Evolutionary conservation across 2,797 vertebrate genomes (phyloP), one percentile per base, ranked within the genome.

Genomic region (Molothrus ater): DNA sequence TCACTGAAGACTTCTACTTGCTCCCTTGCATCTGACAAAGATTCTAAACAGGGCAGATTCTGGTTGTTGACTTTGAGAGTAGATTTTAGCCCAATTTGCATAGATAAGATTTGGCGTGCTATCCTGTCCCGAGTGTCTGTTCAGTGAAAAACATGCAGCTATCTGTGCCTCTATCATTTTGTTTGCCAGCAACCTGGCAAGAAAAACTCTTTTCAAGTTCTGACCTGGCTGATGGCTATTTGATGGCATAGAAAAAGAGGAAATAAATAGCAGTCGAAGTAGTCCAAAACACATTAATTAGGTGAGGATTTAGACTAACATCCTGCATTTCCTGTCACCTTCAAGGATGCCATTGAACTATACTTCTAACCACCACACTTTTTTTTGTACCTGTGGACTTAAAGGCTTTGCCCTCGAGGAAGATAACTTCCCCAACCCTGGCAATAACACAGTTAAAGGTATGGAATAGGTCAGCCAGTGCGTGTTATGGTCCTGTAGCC

Each of bases 21-120:
- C 72, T 96, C 63, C 45, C 50, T 93, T 53, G 70, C 17, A 88
- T 92, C 92, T 94, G 82, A 94, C 88, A 89, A 96, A 71, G 87
- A 87, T 86, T 95, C 83, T 93, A 80, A 94, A 72, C 80, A 89
- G 86, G 65, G 50, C 74, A 86, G 53, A 88, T 75, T 95, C 82
- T 95, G 91, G 92, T 88, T 84, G 79, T 91, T 74, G 91, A 92
- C 68, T 94, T 81, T 88, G 59, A 81, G 84, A 90, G 47, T 93
- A 88, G 88, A 86, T 93, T 96, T 94, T 97, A 96, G 94, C 75
- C 94, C 57, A 68, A 74, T 96, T 96, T 96, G 89, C 96, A 84
- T 74, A 82, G 91, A 91, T 88, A 78, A 75, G 82, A 61, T 87
- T 90, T 91, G 97, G 87, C 93, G 3, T 84, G 56, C 81, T 94